A percentile compares a stretch with the other conserved stretches of the same genome.
Evolutionary conservation across 1,140 invertebrate genomes (phyloP).

Genomic region (Drosophila fuyamai): DNA sequence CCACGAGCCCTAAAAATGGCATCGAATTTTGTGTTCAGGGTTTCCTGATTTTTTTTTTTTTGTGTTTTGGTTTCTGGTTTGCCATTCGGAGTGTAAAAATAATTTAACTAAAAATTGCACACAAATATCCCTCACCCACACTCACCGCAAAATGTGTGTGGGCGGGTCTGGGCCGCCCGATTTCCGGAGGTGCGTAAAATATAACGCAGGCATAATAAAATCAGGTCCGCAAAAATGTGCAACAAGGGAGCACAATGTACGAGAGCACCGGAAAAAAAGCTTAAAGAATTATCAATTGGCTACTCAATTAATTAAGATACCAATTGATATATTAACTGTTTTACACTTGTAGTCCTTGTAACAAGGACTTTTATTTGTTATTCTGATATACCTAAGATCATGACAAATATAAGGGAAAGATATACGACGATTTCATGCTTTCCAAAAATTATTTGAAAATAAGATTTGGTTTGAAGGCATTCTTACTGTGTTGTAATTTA

Average conservation of each 20-base stretch:
- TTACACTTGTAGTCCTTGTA: background rate
- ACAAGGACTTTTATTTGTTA: too few species aligned
- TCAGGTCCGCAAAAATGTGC: constrained; percentile 62
- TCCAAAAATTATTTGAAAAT: too few species aligned
- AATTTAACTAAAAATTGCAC: constrained; percentile 82
- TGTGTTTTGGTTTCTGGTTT: constrained; percentile 32
- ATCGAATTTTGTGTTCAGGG: constrained; percentile 60
- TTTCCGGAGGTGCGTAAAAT: constrained; percentile 37
- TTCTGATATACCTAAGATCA: too few species aligned
- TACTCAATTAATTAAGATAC: background rate
- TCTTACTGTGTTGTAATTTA: too few species aligned
- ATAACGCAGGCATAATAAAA: constrained; percentile 68
- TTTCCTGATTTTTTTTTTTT: constrained; percentile 20
- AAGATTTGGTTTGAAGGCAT: too few species aligned
- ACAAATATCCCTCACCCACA: constrained; percentile 72
- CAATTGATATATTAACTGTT: background rate
- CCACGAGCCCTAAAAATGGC: constrained; percentile 51
- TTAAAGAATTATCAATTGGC: constrained; percentile 9
- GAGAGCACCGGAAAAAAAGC: constrained; percentile 1
- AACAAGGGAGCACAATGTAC: constrained; percentile 21
- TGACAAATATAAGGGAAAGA: too few species aligned
- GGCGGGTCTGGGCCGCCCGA: constrained; percentile 27
- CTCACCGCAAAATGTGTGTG: constrained; percentile 67
- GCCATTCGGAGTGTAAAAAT: constrained; percentile 69
- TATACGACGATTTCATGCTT: too few species aligned